Conservation (phyloP, 1,140 invertebrate species). For the Drosophila pectinifera region DNA sequence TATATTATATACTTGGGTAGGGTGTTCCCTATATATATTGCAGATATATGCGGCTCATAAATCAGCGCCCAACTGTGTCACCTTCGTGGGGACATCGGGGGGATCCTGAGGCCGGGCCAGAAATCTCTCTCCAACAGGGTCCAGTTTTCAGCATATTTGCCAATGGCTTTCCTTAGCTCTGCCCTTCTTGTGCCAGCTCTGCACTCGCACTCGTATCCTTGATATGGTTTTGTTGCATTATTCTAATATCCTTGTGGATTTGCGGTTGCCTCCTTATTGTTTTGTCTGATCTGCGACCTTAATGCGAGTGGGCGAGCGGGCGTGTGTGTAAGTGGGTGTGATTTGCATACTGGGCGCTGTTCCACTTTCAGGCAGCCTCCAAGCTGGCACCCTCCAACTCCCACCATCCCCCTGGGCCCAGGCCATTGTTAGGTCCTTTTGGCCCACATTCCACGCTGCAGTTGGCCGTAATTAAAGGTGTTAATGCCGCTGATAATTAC, state of each 20-base stretch:
- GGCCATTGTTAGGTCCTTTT: slow-evolving; percentile 23
- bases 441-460: slow-evolving; percentile 65
- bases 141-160: slow-evolving; percentile 64
- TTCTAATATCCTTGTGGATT: slow-evolving; percentile 66
- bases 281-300: slow-evolving; percentile 66
- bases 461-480: slow-evolving; percentile 75
- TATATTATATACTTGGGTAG: slow-evolving; percentile 43
- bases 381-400: background rate
- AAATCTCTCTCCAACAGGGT: slow-evolving; percentile 21
- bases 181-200: slow-evolving; percentile 24
- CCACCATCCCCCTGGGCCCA: background rate
- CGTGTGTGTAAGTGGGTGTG: slow-evolving; percentile 10
- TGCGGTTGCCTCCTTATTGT: slow-evolving; percentile 51
- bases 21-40: slow-evolving; percentile 34
- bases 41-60: slow-evolving; percentile 55
- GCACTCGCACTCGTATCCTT: slow-evolving; percentile 63
- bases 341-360: slow-evolving; percentile 46
- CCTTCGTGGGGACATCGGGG: slow-evolving; percentile 17
- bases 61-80: slow-evolving; percentile 56
- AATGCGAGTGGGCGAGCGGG: slow-evolving; percentile 22
- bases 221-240: slow-evolving; percentile 66
- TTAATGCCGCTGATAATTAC: slow-evolving; percentile 79
- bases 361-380: slow-evolving; percentile 27
- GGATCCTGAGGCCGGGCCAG: slow-evolving; percentile 2
- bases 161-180: slow-evolving; percentile 49